Evolutionary conservation across 2,113 vertebrate genomes (phyloP).

Genomic region (Tachycineta bicolor): DNA sequence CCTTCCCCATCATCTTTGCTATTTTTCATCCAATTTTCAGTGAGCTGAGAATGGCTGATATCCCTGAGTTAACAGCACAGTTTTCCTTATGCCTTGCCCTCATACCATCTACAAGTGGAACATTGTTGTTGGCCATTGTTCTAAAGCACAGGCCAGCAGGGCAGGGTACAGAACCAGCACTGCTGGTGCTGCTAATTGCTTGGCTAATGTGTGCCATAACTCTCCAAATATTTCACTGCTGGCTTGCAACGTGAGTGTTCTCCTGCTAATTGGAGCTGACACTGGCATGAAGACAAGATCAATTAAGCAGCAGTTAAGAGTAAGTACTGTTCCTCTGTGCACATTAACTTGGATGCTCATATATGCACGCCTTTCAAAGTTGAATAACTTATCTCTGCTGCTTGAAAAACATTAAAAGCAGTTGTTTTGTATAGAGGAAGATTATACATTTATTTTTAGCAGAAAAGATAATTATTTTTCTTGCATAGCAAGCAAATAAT

Average conservation of each 20-base stretch:
- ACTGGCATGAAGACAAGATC: slow-evolving; percentile 1
- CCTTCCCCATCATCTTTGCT: background rate
- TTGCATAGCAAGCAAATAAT: background rate
- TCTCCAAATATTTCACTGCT: background rate
- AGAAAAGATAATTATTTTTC: background rate
- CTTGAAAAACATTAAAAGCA: background rate
- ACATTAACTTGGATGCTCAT: background rate
- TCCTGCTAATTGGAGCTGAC: background rate
- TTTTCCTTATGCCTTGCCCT: background rate
- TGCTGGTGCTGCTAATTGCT: background rate
- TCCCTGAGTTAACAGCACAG: background rate
- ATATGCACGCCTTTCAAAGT: background rate
- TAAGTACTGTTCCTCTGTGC: background rate
- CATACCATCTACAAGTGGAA: background rate
- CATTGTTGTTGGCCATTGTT: background rate
- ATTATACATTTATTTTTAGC: background rate
- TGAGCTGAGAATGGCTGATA: background rate
- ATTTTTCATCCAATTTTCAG: background rate
- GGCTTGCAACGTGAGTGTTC: background rate
- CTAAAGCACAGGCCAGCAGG: background rate
- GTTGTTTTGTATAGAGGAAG: background rate
- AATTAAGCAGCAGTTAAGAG: slow-evolving; percentile 5
- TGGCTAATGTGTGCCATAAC: accelerated
- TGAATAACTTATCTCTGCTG: background rate
- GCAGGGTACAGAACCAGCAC: background rate